Base-by-base conservation (phyloP, 2,113 vertebrate genomes). In the Balaenoptera acutorostrata region DNA sequence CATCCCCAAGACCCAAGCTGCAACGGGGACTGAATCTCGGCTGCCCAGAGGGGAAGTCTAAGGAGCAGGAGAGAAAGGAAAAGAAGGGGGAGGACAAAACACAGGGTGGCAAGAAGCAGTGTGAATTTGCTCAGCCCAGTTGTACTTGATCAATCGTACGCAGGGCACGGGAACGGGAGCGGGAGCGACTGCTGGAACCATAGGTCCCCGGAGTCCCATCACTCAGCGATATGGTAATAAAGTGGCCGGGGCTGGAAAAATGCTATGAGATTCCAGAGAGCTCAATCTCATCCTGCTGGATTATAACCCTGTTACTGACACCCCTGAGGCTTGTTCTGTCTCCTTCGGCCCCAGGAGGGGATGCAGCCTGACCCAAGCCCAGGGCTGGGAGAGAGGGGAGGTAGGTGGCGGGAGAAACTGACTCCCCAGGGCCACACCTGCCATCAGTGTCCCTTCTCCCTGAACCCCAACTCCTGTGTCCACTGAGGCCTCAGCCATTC, bases 291-390 rank as follows among this genome's bases (percentile, higher is more conserved):
- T 90, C 96, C 97, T 75, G 57, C 41, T 8, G 92, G 93, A 92
- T 96, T 97, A 96, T 95, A 97, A 82, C 96, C 90, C 93, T 92
- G 90, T 96, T 97, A 93, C 69, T 39, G 11, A 83, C 92, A 94
- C 97, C 90, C 97, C 75, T 75, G 96, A 95, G 97, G 85, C 97
- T 88, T 95, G 64, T 95, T 96, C 90, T 81, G 75, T 57, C 90
- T 97, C 90, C 66, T 93, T 86, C 95, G 61, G 91, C 63, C 52
- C 69, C 61, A 55, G 12, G 33, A 89, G 91, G 52, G 31, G 81
- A 61, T 6, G 9, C 44, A 64, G 90, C 39, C 72, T 29, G 74
- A 64, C 52, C 25, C 52, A 6, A 3, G 27, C 36, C 17, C 12
- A 25, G 7, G 57, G 33, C 46, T 52, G 15, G 59, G 39, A 57